Base-by-base conservation (phyloP, 1,140 invertebrate species). In the Orius insidiosus region DNA sequence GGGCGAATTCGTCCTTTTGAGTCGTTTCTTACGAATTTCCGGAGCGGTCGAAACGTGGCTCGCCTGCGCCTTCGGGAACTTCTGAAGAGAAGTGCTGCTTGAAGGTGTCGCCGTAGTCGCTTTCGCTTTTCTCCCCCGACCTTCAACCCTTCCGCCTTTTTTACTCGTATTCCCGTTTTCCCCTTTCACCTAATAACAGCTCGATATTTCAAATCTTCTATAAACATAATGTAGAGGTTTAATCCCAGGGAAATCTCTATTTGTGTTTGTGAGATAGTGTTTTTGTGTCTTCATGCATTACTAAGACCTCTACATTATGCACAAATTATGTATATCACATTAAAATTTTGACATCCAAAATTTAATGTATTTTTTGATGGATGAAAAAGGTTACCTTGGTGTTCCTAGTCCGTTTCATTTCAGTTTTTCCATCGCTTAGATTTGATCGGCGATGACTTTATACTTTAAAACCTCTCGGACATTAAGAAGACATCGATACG, bases 401-500 rank as follows among this genome's bases (percentile, higher is more conserved):
- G 45, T 34, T 37, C 34, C 31, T 37, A 18, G 36, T 5, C 16
- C 16, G 19, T 45, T 49, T 32, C 30, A 19, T 18, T 14, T 24
- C 13, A 31, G 43, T 16, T 34, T 15, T 31, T 52, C 52, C 45
- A 24, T 48, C 16, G 7, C 7, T 24, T 4, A 24, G 3, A 24
- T 24, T 24, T 24, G 9, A 9, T 43, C 41, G 24, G 18, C n/a
- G 8, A 44, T 9, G 9, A 49, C 31, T 18, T 36, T 35, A 24
- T 47, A 30, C 14, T 72, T 62, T 15, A 84, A 63, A 68, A 75
- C 76, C 9, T 81, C 76, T 40, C 74, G 68, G 32, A 89, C 63
- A 33, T 80, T 79, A 47, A 65, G 62, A 38, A 89, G 57, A 49
- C 69, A 76, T 55, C 74, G 72, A 63, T 80, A 84, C 60, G 86